These are phyloP conservation scores for Yoshiicerus persimilis DNA, from an alignment of 1,140 invertebrate species.

Conservation along the genomic window DNA sequence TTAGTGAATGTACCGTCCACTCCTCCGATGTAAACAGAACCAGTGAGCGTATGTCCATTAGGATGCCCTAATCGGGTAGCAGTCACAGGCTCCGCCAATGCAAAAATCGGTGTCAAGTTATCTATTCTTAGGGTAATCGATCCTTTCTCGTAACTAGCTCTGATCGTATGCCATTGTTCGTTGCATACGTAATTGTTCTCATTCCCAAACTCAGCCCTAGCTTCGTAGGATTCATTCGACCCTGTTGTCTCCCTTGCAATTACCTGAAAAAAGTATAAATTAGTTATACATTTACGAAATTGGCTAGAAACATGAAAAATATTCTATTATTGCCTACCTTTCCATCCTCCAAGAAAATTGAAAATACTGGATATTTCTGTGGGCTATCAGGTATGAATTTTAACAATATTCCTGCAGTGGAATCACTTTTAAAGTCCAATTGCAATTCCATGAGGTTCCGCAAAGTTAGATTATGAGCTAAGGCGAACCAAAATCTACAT, in stretches of 20 bases:
- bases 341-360: conserved; percentile 74
- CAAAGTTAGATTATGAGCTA: conserved; percentile 71
- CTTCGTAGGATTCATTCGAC: conserved; percentile 28
- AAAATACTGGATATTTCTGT: conserved; percentile 66
- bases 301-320: not conserved
- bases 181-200: conserved; percentile 65
- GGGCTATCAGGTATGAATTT: conserved; percentile 54
- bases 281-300: conserved; percentile 25
- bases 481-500: conserved; percentile 46
- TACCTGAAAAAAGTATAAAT: conserved; percentile 30
- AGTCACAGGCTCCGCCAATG: conserved; percentile 17
- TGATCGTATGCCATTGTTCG: conserved; percentile 82
- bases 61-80: not conserved
- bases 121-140: conserved; percentile 45
- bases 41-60: conserved; percentile 9
- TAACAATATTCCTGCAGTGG: conserved; percentile 76
- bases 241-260: conserved; percentile 36
- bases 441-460: conserved; percentile 69
- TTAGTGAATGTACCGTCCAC: conserved; percentile 67
- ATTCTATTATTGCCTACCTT: conserved; percentile 58
- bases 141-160: conserved; percentile 68
- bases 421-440: conserved; percentile 80
- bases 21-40: conserved; percentile 79
- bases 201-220: conserved; percentile 21
- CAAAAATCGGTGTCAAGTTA: conserved; percentile 6